Conservation (phyloP, 92 coral and sea anemone genomes). For the Desmophyllum pertusum region DNA sequence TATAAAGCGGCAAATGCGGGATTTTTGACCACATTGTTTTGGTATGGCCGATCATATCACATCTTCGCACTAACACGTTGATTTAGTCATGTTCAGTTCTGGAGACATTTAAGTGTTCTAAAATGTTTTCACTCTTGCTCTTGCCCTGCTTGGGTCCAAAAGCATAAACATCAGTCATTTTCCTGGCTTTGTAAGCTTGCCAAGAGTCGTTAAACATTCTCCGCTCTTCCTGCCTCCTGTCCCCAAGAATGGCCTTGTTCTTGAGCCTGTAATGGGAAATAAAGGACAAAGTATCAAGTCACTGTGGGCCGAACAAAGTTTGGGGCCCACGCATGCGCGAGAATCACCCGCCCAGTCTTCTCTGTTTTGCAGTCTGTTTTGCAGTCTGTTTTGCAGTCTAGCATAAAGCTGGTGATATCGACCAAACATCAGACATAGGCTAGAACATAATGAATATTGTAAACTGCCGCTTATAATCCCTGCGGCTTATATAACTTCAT, state of each 20-base stretch:
- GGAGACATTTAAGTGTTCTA: conserved; percentile 85
- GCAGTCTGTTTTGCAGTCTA: too few species aligned
- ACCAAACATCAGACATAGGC: too few species aligned
- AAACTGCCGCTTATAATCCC: too few species aligned
- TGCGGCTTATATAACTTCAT: too few species aligned
- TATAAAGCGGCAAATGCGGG: too few species aligned
- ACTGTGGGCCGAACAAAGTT: too few species aligned
- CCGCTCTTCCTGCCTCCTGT: conserved; percentile 67
- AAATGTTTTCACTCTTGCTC: conserved; percentile 61
- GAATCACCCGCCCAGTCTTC: too few species aligned
- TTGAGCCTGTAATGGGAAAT: conserved; percentile 42
- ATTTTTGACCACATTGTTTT: background rate
- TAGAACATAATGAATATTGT: too few species aligned
- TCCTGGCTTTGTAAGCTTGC: conserved; percentile 59
- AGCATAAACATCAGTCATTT: conserved; percentile 72
- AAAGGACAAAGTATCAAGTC: background rate
- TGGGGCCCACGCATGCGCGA: too few species aligned
- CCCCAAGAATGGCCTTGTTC: conserved; percentile 67
- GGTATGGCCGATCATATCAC: background rate
- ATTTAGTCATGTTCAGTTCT: conserved; percentile 54
- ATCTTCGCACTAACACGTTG: background rate
- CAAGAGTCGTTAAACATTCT: conserved; percentile 48
- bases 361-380: too few species aligned
- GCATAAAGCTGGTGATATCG: too few species aligned
- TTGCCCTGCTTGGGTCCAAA: conserved; percentile 42